These are phyloP conservation scores for Cirrhinus molitorella DNA, from an alignment of 2,797 vertebrate genomes.

Conservation along the genomic window DNA sequence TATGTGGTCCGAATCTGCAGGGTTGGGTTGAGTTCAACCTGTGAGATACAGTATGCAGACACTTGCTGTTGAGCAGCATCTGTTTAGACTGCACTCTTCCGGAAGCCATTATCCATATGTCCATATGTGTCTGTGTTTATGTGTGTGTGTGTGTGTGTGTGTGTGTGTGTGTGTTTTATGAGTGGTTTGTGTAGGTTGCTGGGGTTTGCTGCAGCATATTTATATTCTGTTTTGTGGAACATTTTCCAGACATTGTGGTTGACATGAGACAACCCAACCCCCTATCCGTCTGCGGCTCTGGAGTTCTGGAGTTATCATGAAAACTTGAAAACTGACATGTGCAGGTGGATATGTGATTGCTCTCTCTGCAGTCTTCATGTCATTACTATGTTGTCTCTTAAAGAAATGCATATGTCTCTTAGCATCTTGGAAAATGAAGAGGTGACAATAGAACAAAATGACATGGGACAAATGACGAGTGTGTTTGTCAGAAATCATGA, in stretches of 20 bases:
- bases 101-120: constrained; percentile 26
- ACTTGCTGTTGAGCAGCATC: background rate
- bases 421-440: background rate
- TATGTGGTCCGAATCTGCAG: background rate
- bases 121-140: constrained; percentile 6
- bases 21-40: background rate
- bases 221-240: constrained; percentile 45
- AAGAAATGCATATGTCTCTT: background rate
- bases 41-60: background rate
- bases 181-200: constrained; percentile 48
- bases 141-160: constrained; percentile 5
- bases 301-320: background rate
- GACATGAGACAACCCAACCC: constrained; percentile 28
- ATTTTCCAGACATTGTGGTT: constrained; percentile 40
- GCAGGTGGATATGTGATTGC: background rate
- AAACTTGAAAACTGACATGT: background rate
- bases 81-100: constrained; percentile 7
- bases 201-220: constrained; percentile 46
- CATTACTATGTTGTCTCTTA: background rate
- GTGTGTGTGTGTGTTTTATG: constrained; percentile 6
- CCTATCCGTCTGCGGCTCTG: constrained; percentile 6
- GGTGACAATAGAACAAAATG: background rate
- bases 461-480: background rate
- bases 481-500: background rate
- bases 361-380: background rate